phyloP scores from a whole-genome alignment of 2,113 vertebrate species.

The Lophius piscatorius region DNA sequence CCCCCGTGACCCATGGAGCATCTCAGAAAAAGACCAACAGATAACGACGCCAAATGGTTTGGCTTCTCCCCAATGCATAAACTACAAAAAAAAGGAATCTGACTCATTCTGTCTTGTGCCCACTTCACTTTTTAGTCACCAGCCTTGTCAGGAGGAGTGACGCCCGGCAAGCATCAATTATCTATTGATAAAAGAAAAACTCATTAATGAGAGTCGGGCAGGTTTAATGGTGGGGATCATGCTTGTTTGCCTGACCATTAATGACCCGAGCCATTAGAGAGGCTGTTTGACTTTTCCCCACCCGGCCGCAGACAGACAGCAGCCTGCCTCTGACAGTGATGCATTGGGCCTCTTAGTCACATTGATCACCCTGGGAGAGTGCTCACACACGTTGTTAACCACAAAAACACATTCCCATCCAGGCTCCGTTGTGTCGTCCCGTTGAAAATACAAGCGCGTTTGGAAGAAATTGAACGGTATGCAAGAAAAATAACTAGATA shows the following conservation, averaged over 20 bases:
- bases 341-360: slow-evolving; percentile 59
- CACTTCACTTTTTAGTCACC: too few relatives aligned
- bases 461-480: too few relatives aligned
- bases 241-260: slow-evolving; percentile 63
- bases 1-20: too few relatives aligned
- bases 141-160: slow-evolving; percentile 3
- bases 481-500: too few relatives aligned
- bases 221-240: slow-evolving; percentile 61
- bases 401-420: slow-evolving; percentile 28
- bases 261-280: slow-evolving; percentile 51
- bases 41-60: too few relatives aligned
- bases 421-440: slow-evolving; percentile 1
- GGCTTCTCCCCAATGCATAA: too few relatives aligned
- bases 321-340: slow-evolving; percentile 66
- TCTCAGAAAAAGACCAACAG: too few relatives aligned
- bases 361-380: slow-evolving; percentile 65
- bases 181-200: slow-evolving; percentile 66
- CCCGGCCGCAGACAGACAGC: slow-evolving; percentile 50
- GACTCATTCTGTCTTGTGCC: too few relatives aligned
- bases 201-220: slow-evolving; percentile 56
- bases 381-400: slow-evolving; percentile 14
- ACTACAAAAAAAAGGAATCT: too few relatives aligned
- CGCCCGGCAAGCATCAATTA: slow-evolving; percentile 56
- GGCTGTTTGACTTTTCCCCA: slow-evolving; percentile 56
- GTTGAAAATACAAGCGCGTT: background rate